Conservation (phyloP, 2,888 invertebrate species). For the Ptychoptera albimana region DNA sequence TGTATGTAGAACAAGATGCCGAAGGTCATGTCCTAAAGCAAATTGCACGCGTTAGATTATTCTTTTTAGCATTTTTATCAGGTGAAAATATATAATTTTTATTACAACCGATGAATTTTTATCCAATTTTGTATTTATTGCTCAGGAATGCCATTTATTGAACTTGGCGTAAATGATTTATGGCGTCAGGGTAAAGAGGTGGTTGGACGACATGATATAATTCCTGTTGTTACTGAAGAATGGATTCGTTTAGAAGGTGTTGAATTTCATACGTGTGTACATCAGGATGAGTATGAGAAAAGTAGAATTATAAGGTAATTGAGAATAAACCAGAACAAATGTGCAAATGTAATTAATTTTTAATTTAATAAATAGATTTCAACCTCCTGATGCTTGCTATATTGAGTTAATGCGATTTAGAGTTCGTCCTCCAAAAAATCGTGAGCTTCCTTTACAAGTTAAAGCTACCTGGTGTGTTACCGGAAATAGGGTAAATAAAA, state of each 20-base stretch:
- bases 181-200: conserved; percentile 98
- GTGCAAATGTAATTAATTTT: conserved; percentile 9
- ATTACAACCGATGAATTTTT: conserved; percentile 3
- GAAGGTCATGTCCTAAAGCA: conserved; percentile 75
- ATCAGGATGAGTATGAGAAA: conserved; percentile 75
- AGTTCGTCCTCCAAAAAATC: conserved; percentile 84
- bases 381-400: conserved; percentile 95
- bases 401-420: conserved; percentile 94
- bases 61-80: conserved; percentile 91
- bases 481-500: conserved; percentile 47
- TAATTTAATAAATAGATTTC: conserved; percentile 44
- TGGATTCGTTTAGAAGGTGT: conserved; percentile 94
- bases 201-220: conserved; percentile 96
- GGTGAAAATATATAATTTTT: conserved; percentile 36
- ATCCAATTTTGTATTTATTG: neutral
- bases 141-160: conserved; percentile 84
- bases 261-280: conserved; percentile 89
- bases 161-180: conserved; percentile 94
- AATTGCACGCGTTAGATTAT: conserved; percentile 85
- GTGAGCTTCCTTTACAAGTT: conserved; percentile 91
- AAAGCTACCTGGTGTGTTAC: conserved; percentile 79
- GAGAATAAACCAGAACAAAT: conserved; percentile 12
- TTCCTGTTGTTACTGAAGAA: conserved; percentile 96
- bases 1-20: conserved; percentile 75
- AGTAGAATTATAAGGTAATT: conserved; percentile 74